These are phyloP conservation scores for Metacarcinus magister DNA, from an alignment of 2,888 invertebrate genomes.

Conservation along the genomic window DNA sequence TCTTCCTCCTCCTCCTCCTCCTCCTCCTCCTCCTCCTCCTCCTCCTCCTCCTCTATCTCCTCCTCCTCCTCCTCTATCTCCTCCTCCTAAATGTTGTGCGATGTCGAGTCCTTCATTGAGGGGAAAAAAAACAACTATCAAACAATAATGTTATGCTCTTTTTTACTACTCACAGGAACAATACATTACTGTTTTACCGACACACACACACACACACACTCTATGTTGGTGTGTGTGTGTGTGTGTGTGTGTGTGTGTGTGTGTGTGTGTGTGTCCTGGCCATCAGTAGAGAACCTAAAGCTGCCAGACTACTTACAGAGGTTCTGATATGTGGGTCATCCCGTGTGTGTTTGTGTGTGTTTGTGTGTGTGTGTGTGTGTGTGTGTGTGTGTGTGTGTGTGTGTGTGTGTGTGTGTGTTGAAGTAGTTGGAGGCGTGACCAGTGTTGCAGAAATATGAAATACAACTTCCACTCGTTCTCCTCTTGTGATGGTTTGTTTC, in stretches of 20 bases:
- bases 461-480: not conserved
- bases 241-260: not conserved
- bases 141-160: no score
- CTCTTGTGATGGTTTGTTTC: no score
- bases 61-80: no score
- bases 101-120: not conserved
- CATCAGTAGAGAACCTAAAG: not conserved
- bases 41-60: no score
- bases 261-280: not conserved
- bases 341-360: conserved; percentile 5
- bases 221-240: not conserved
- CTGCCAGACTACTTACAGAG: not conserved
- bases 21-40: not conserved
- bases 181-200: no score
- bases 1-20: not conserved
- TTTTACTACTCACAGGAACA: no score
- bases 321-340: not conserved
- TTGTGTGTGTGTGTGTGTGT: conserved; percentile 19
- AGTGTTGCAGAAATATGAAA: not conserved
- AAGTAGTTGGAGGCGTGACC: not conserved
- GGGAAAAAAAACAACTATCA: not conserved
- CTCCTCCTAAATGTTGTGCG: not conserved
- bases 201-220: no score
- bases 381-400: conserved; percentile 36
- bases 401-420: conserved; percentile 3